Conservation (phyloP, 2,797 vertebrate species). For the Luscinia megarhynchos region DNA sequence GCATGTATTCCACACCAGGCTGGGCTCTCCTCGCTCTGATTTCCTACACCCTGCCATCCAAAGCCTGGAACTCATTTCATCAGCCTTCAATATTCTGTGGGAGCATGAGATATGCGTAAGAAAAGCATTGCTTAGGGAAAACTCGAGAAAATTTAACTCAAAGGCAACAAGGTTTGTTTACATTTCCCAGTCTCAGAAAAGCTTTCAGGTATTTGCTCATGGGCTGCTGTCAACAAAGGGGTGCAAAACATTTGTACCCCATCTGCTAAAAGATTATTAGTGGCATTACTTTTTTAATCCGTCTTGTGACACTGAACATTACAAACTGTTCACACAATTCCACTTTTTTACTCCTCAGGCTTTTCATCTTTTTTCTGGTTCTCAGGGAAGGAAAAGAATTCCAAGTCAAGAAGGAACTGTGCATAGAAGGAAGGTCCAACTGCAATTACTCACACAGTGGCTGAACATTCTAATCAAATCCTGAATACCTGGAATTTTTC, state of each 20-base stretch:
- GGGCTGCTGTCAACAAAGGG: background rate
- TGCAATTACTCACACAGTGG: background rate
- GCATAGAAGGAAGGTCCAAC: background rate
- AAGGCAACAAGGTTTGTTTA: background rate
- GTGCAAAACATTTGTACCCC: background rate
- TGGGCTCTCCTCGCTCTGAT: background rate
- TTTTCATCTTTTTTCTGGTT: background rate
- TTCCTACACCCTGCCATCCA: background rate
- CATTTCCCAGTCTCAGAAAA: background rate
- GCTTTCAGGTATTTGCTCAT: fast-evolving
- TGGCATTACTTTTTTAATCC: background rate
- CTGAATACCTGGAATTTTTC: background rate
- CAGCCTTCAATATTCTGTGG: background rate
- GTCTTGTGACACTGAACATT: background rate
- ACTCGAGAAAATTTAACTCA: background rate
- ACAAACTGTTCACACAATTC: background rate
- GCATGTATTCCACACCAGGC: background rate
- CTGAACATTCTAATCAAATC: constrained; percentile 13
- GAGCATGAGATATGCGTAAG: background rate
- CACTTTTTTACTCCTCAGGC: background rate
- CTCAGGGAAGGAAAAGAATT: background rate
- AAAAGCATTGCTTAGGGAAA: background rate
- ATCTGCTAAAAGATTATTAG: background rate
- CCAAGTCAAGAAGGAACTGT: background rate
- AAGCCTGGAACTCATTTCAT: background rate